Percentiles rank a stretch among this genome's conserved stretches.
Evolutionary conservation across 2,888 invertebrate genomes (phyloP).

Genomic region (Pharmacophagus antenor): DNA sequence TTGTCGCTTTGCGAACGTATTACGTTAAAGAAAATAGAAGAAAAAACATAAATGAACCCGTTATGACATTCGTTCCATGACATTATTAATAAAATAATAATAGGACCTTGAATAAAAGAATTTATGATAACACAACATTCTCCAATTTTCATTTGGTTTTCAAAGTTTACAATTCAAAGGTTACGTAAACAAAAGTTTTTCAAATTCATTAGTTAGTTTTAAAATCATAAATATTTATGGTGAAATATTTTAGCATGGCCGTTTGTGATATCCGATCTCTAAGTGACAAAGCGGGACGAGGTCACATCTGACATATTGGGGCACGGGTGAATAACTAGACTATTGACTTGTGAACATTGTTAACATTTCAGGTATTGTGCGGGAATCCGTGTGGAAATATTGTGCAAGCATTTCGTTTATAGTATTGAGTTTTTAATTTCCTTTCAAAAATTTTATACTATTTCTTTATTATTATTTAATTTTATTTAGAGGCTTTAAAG

Average conservation of each 20-base stretch:
- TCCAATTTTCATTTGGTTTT: neutral
- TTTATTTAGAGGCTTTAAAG: too few relatives aligned
- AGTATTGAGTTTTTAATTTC: too few relatives aligned
- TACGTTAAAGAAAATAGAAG: conserved; percentile 33
- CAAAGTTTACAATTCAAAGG: neutral
- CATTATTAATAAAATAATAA: conserved; percentile 1
- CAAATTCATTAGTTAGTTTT: neutral
- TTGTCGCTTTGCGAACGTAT: conserved; percentile 47
- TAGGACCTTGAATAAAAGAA: neutral
- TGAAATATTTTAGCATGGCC: too few relatives aligned
- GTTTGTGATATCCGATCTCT: too few relatives aligned
- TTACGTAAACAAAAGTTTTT: neutral
- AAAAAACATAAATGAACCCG: conserved; percentile 16
- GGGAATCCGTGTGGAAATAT: neutral
- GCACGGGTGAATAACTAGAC: conserved; percentile 9
- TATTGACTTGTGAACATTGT: neutral
- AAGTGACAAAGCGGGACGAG: neutral
- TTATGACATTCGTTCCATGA: conserved; percentile 13
- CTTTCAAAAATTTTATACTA: too few relatives aligned
- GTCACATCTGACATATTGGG: neutral
- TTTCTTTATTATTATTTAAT: too few relatives aligned
- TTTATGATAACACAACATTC: neutral
- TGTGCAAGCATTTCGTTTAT: too few relatives aligned
- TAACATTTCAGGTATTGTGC: neutral
- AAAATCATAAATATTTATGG: neutral